phyloP scores from a whole-genome alignment of 2,797 vertebrate species.

The Ctenopoma kingsleyae region DNA sequence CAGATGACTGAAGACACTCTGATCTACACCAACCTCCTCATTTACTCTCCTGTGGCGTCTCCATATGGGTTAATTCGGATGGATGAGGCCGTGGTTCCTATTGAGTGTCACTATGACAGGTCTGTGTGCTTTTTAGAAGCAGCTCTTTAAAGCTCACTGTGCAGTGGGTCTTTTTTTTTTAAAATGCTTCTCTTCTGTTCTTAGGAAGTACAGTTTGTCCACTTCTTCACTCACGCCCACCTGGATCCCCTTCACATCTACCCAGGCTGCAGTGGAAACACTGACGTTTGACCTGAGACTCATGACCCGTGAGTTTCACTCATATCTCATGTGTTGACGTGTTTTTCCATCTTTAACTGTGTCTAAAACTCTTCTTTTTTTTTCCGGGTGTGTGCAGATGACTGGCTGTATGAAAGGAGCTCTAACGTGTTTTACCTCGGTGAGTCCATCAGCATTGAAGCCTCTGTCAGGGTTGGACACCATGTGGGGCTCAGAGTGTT shows the following conservation, averaged over 20 bases:
- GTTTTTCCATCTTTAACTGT: fast-evolving
- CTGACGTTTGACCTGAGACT: constrained; percentile 73
- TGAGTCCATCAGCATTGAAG: constrained; percentile 77
- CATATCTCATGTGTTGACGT: fast-evolving
- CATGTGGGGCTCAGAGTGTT: constrained; percentile 77
- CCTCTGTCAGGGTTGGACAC: constrained; percentile 69
- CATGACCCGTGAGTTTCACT: constrained; percentile 73
- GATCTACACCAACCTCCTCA: constrained; percentile 81
- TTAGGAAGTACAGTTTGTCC: constrained; percentile 79
- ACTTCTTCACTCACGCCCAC: constrained; percentile 72
- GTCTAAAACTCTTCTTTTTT: not conserved
- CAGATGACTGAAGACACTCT: constrained; percentile 78
- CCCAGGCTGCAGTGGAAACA: constrained; percentile 52
- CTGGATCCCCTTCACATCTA: constrained; percentile 77
- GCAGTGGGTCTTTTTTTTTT: fast-evolving
- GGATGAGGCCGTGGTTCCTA: constrained; percentile 77
- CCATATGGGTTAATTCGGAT: constrained; percentile 73
- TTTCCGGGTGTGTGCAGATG: constrained; percentile 54
- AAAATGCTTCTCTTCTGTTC: not conserved
- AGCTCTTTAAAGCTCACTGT: fast-evolving
- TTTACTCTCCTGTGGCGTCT: constrained; percentile 71
- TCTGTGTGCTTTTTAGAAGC: not conserved
- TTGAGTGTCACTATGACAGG: constrained; percentile 83
- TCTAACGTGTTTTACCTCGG: constrained; percentile 75
- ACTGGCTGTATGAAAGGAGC: constrained; percentile 69